Base-by-base conservation (phyloP, 23 tunicate species). In the Ascidia mentula region DNA sequence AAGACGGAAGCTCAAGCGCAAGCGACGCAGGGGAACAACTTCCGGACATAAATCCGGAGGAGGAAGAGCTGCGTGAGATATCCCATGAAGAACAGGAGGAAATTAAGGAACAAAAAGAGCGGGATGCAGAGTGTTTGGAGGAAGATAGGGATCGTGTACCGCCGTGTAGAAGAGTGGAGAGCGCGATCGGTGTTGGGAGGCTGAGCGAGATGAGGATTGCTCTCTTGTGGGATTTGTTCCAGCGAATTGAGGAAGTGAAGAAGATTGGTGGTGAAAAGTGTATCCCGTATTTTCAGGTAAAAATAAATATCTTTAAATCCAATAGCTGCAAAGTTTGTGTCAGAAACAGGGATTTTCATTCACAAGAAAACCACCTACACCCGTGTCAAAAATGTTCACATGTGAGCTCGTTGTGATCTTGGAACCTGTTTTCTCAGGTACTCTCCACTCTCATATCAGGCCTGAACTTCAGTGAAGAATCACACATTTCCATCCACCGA, bases 261-360 rank as follows among this genome's bases (percentile, higher is more conserved):
- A 73, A 80, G 38, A 59, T 93, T 2, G 87, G 89, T 8, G 98
- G 98, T 30, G 89, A 93, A 69, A 84, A 81, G 8, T 65, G 90
- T 38, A 88, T 93, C 61, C 98, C 98, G 24, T 93, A 59, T 45
- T 93, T 93, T 61, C 98, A 93, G 84, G 98, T 93, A 40, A 31
- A 36, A 69, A 20, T 12, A 31, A 12, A 24, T 31, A 12, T 24
- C 9, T 12, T 42, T 42, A 15, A 9, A n/a, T n/a, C n/a, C n/a
- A n/a, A n/a, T n/a, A n/a, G n/a, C n/a, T n/a, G n/a, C n/a, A n/a
- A n/a, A n/a, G n/a, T n/a, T n/a, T n/a, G n/a, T n/a, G n/a, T n/a
- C n/a, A n/a, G n/a, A n/a, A n/a, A n/a, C n/a, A n/a, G n/a, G n/a
- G n/a, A n/a, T n/a, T n/a, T n/a, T n/a, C n/a, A n/a, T n/a, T n/a